Base-by-base conservation (phyloP, 92 coral and sea anemone genomes). In the Epizoanthus rinbou region DNA sequence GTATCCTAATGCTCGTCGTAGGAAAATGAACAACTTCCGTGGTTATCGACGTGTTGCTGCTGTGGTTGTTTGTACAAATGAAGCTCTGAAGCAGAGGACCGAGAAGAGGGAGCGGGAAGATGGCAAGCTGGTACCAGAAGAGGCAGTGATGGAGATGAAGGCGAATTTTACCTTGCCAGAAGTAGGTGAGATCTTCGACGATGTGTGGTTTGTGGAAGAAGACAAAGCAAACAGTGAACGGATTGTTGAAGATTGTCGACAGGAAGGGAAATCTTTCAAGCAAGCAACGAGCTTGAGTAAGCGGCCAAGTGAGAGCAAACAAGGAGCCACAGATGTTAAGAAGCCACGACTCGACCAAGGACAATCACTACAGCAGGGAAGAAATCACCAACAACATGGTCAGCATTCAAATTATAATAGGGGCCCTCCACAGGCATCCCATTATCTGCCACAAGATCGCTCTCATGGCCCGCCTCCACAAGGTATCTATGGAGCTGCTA, bases 181-280 rank as follows among this genome's bases (percentile, higher is more conserved):
- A 82, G 84, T 85, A 31, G 99, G 95, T 8, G 94, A 97, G 68
- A 16, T 80, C 35, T 94, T 97, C 74, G 93, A 97, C 54, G 97
- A 90, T 9, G 97, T 97, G 39, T 92, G 99, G 99, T 97, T 90
- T 75, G 84, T 97, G 67, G 98, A 97, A 74, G 99, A 97, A 80
- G 86, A 88, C 85, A 83, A 66, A 66, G 90, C 76, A 28, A 69
- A 63, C 10, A 85, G 97, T 35, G 88, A 84, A 41, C 74, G 86
- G 22, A 87, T 97, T 64, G 92, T 97, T 37, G 80, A 86, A 28
- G 89, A 94, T 70, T 97, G 85, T 79, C 93, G 86, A 16, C 72
- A 57, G 1, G 98, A 90, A 43, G 99, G 98, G n/a, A 84, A 86
- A 69, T 87, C 80, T 25, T 97, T 87, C 75, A 88, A 88, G 68